phyloP scores from a whole-genome alignment of 2,113 vertebrate species.

The Rostratula benghalensis region DNA sequence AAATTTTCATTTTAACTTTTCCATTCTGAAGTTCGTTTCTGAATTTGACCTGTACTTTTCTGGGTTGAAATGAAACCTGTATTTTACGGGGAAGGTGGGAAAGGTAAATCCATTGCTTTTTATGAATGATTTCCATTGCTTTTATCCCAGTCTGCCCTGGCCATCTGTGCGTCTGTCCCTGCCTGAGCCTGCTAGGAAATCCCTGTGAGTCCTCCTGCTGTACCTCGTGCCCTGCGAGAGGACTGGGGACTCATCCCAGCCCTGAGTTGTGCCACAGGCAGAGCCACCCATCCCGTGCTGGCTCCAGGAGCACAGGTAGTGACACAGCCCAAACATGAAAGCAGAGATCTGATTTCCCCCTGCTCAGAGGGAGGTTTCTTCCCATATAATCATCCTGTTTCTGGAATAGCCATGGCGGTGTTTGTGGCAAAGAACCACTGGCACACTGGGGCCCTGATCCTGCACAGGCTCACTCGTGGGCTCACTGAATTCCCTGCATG shows the following conservation, averaged over 20 bases:
- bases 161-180: neutral
- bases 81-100: neutral
- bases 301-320: fast-evolving
- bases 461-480: fast-evolving
- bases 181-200: neutral
- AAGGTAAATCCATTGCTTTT: neutral
- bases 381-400: neutral
- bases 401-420: neutral
- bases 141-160: neutral
- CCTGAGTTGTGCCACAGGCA: fast-evolving
- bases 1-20: neutral
- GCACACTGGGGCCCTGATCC: neutral
- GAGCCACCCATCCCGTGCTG: neutral
- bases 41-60: neutral
- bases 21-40: neutral
- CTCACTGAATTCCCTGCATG: neutral
- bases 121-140: neutral
- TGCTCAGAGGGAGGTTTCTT: neutral
- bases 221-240: fast-evolving
- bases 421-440: neutral
- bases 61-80: neutral
- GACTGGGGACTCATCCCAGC: neutral
- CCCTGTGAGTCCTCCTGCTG: neutral
- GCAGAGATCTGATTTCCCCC: neutral
- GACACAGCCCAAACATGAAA: neutral